Base-by-base conservation (phyloP, 2,888 invertebrate species). In the Eulithis prunata region DNA sequence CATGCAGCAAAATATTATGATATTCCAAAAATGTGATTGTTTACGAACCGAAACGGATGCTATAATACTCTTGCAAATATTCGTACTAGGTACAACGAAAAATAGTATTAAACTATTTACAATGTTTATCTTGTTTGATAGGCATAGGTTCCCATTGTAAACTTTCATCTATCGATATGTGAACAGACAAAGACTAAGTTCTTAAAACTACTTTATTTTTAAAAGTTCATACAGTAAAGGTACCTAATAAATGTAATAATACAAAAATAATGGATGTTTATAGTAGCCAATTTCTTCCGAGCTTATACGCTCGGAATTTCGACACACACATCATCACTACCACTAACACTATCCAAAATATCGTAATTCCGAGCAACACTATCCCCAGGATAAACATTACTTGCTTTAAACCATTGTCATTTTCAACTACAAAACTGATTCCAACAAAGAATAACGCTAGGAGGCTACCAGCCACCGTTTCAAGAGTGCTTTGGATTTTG, bases 401-500 rank as follows among this genome's bases (percentile, higher is more conserved):
- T 41, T 77, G 73, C 69, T 91, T 87, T 54, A 88, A 76, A 51
- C 89, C 90, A 54, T 77, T 81, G 38, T 85, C 81, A 66, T 79
- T 67, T 28, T 81, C 82, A 13, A 87, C 75, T 12, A 85, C 69
- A 60, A 87, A 85, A 14, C 84, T 83, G 52, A 91, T 75, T 45
- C 86, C 87, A 5, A 81, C 63, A 11, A 85, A 80, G 71, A 93
- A 88, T 49, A 79, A 62, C 51, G 85, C 80, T 59, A 94, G 77
- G 53, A 90, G 72, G 43, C 78, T 69, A 13, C 86, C 91, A 4
- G 93, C 89, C 6, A 90, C 69, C 7, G 90, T 91, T 82, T 94
- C 93, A 54, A 94, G 71, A 3, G 93, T 78, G 66, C 94, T 93
- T 64, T 93, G 89, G 6, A 94, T 71, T 74, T 90, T 89, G 0